phyloP scores from a whole-genome alignment of 2,888 invertebrate genomes.

The Acanthosepion esculentum region DNA sequence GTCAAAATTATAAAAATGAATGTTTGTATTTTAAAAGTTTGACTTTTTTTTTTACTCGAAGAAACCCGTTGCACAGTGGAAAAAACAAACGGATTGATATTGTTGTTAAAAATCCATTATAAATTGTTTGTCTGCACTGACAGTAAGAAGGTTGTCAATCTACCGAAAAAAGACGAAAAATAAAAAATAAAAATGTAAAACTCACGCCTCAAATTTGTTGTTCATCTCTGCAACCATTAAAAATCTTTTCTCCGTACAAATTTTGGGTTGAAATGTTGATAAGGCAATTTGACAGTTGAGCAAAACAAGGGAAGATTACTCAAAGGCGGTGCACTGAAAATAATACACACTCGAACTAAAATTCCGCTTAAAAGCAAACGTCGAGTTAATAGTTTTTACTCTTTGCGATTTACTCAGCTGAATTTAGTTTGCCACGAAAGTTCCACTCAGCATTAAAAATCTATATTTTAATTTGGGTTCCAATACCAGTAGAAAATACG shows the following conservation, averaged over 20 bases:
- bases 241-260: background rate
- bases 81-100: background rate
- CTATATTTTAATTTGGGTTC: no score
- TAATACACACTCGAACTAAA: background rate
- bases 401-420: no score
- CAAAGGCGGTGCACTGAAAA: background rate
- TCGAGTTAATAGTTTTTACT: no score
- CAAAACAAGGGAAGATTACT: constrained; percentile 9
- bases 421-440: no score
- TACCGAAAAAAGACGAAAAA: background rate
- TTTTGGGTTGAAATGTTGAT: background rate
- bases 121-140: background rate
- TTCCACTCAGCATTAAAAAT: no score
- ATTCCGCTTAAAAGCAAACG: background rate
- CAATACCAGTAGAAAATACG: no score
- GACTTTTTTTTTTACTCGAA: background rate
- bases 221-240: constrained; percentile 33
- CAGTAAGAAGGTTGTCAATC: background rate
- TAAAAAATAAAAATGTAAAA: background rate
- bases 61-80: background rate
- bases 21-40: background rate
- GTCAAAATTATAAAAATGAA: background rate
- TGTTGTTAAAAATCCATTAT: background rate
- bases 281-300: constrained; percentile 33
- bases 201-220: constrained; percentile 10